Percentiles rank a stretch among this genome's conserved stretches.
Conservation (phyloP, 2,113 vertebrate species). For the Myxocyprinus asiaticus region DNA sequence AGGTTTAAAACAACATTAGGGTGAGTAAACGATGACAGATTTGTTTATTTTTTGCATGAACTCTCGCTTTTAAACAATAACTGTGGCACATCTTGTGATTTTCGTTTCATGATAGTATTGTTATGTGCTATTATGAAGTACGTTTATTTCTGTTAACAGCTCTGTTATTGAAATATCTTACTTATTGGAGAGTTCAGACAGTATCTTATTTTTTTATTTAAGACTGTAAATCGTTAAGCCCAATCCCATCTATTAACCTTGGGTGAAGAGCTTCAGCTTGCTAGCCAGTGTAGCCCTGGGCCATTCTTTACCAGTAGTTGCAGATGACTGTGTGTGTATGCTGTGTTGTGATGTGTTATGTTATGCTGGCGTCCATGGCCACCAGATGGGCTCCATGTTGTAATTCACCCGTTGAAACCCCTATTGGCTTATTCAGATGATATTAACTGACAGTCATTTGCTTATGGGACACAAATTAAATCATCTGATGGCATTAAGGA, state of each 20-base stretch:
- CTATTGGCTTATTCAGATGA: slow-evolving; percentile 54
- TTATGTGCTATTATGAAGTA: neutral
- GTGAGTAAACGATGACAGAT: too few relatives aligned
- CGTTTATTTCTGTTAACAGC: too few relatives aligned
- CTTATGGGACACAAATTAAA: slow-evolving; percentile 57
- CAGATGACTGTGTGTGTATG: slow-evolving; percentile 18
- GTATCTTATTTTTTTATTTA: neutral
- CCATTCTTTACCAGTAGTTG: slow-evolving; percentile 32
- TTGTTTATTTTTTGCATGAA: too few relatives aligned
- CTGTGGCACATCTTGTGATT: neutral
- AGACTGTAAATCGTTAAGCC: slow-evolving; percentile 11
- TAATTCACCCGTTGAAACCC: slow-evolving; percentile 52
- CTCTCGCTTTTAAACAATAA: neutral
- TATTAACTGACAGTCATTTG: slow-evolving; percentile 49
- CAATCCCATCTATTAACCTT: slow-evolving; percentile 9
- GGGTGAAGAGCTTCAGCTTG: slow-evolving; percentile 40
- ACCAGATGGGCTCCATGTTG: slow-evolving; percentile 53
- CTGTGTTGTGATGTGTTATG: slow-evolving; percentile 1
- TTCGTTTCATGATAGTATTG: neutral
- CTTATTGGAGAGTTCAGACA: neutral
- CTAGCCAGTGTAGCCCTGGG: slow-evolving; percentile 44
- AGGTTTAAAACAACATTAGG: too few relatives aligned
- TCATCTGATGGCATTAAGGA: slow-evolving; percentile 40
- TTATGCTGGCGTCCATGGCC: slow-evolving; percentile 35
- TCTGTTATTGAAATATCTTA: neutral